Percentiles rank a stretch among this genome's conserved stretches.
Conservation (phyloP, 1,140 invertebrate genomes). For the Drosophila triauraria region DNA sequence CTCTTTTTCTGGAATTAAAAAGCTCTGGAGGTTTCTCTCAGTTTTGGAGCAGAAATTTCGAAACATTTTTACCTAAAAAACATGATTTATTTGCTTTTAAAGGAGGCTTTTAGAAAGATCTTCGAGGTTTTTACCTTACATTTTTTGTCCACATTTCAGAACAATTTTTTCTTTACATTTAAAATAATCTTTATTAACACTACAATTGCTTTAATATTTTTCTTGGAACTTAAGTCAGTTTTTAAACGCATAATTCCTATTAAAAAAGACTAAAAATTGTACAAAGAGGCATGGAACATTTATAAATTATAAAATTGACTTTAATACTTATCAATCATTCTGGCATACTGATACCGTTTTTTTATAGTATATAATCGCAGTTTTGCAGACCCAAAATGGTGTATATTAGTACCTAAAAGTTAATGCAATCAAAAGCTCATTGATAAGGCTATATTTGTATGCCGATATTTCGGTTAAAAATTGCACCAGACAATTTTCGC, state of each 20-base stretch:
- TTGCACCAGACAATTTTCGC: slow-evolving; percentile 23
- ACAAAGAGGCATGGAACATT: background rate
- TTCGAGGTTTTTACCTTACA: background rate
- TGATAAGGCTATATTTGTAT: slow-evolving; percentile 3
- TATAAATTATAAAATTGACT: background rate
- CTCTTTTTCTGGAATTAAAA: slow-evolving; percentile 1
- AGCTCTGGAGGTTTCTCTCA: slow-evolving; percentile 11
- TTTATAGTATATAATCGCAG: background rate
- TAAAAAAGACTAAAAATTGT: background rate
- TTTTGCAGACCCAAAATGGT: background rate
- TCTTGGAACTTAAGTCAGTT: no score
- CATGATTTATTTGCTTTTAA: background rate
- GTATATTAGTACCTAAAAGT: slow-evolving; percentile 1
- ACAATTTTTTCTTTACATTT: background rate
- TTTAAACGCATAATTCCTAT: background rate
- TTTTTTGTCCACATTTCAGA: background rate
- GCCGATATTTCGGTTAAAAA: slow-evolving; percentile 26
- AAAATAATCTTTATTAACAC: no score
- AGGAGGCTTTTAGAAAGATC: background rate
- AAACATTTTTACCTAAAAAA: background rate
- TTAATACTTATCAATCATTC: slow-evolving; percentile 5
- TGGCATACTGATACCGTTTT: background rate
- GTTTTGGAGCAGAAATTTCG: slow-evolving; percentile 1
- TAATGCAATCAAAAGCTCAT: slow-evolving; percentile 9
- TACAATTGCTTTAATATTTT: no score